Evolutionary conservation across 2,888 invertebrate genomes (phyloP).

Genomic region (Girardia tigrina): DNA sequence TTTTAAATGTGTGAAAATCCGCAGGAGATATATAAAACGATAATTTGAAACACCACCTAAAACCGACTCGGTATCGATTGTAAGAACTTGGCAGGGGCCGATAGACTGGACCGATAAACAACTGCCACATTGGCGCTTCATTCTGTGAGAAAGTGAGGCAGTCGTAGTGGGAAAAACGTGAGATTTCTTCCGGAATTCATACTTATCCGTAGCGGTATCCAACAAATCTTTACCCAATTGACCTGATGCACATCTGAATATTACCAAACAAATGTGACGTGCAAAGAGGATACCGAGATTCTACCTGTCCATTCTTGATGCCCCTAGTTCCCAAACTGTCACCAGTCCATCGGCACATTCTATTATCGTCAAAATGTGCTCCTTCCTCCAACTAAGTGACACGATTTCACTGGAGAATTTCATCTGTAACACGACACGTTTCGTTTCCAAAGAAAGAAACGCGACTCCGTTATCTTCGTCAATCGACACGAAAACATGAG

Average conservation of each 20-base stretch:
- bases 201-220: not conserved
- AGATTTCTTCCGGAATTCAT: too few species aligned
- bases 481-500: conserved; percentile 56
- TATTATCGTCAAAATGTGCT: conserved; percentile 92
- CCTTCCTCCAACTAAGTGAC: conserved; percentile 82
- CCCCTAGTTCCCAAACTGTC: conserved; percentile 98
- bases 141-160: too few species aligned
- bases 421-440: conserved; percentile 83
- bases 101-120: too few species aligned
- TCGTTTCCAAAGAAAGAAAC: conserved; percentile 72
- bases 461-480: conserved; percentile 95
- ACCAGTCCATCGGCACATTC: conserved; percentile 92
- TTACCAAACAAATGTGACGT: too few species aligned
- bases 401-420: conserved; percentile 88
- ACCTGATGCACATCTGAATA: not conserved
- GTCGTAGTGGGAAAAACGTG: too few species aligned
- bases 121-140: too few species aligned
- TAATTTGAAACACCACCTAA: too few species aligned
- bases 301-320: conserved; percentile 76
- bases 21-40: too few species aligned
- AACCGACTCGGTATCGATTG: too few species aligned
- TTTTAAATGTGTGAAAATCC: too few species aligned
- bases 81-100: too few species aligned
- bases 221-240: not conserved
- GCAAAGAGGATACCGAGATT: too few species aligned